phyloP scores from a whole-genome alignment of 2,888 invertebrate genomes.

The Auanema freiburgensis region DNA sequence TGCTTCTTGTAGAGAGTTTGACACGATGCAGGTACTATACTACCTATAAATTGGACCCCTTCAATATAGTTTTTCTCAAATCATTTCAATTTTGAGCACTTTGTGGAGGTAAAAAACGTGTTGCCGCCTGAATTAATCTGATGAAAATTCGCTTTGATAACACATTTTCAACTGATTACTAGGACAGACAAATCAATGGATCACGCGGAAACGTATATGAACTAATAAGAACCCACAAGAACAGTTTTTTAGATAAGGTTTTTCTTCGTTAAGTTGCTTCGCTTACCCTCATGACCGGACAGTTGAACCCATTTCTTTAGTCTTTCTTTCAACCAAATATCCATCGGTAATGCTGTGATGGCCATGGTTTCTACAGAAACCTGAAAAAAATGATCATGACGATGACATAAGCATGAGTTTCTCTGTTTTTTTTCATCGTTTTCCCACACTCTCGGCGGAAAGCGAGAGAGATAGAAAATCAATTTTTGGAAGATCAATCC shows the following conservation, averaged over 20 bases:
- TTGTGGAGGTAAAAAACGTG: slow-evolving; percentile 1
- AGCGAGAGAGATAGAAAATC: too few species aligned
- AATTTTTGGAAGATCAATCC: too few species aligned
- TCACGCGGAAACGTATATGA: too few species aligned
- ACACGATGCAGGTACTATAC: slow-evolving; percentile 63
- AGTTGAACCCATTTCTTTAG: slow-evolving; percentile 62
- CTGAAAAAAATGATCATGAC: slow-evolving; percentile 31
- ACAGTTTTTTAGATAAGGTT: slow-evolving; percentile 1
- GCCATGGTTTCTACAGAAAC: slow-evolving; percentile 63
- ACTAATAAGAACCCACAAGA: too few species aligned
- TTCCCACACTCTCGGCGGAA: too few species aligned
- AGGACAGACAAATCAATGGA: neutral
- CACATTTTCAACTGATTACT: neutral
- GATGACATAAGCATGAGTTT: neutral
- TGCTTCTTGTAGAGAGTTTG: slow-evolving; percentile 64
- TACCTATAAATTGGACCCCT: slow-evolving; percentile 34
- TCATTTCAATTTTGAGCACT: slow-evolving; percentile 9
- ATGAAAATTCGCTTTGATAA: slow-evolving; percentile 1
- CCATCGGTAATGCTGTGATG: slow-evolving; percentile 63
- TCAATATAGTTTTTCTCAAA: neutral
- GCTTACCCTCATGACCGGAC: slow-evolving; percentile 59
- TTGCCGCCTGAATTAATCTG: neutral
- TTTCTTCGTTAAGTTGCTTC: neutral
- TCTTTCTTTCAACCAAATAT: slow-evolving; percentile 63
- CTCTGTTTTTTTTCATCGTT: too few species aligned